Conservation (phyloP, 2,797 vertebrate genomes). For the Microcaecilia unicolor region DNA sequence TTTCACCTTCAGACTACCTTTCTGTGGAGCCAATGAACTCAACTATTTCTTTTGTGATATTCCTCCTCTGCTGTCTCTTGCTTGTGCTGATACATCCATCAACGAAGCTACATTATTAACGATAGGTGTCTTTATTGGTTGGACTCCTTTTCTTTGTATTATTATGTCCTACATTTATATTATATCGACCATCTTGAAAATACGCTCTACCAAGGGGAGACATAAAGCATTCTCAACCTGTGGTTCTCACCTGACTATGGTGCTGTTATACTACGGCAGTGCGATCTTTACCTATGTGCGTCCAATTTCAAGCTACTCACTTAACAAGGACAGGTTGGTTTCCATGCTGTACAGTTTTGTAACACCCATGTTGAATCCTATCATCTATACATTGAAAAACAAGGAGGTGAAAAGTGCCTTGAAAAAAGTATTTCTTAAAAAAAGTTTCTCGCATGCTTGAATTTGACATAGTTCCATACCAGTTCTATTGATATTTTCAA, state of each 20-base stretch:
- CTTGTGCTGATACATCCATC: conserved; percentile 25
- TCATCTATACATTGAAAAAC: conserved; percentile 7
- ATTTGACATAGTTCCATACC: too few species aligned
- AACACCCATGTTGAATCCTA: conserved; percentile 5
- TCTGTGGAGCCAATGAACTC: conserved; percentile 25
- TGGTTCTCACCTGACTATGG: conserved; percentile 21
- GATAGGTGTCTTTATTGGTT: conserved; percentile 25
- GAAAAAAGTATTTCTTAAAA: not conserved
- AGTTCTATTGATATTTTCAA: too few species aligned
- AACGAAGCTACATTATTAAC: conserved; percentile 19
- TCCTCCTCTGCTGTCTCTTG: conserved; percentile 28
- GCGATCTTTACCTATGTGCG: conserved; percentile 28
- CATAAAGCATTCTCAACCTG: conserved; percentile 26
- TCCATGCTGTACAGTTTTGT: conserved; percentile 26
- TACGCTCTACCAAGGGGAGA: conserved; percentile 11
- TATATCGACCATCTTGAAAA: conserved; percentile 17
- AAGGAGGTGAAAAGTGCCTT: not conserved
- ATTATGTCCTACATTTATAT: conserved; percentile 29
- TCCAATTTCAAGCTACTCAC: conserved; percentile 25
- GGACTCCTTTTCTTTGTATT: conserved; percentile 28
- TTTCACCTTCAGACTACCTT: conserved; percentile 21
- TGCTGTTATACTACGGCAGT: conserved; percentile 30
- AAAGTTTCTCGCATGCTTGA: too few species aligned
- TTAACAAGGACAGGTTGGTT: conserved; percentile 27
- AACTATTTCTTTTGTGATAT: conserved; percentile 38